A percentile compares a stretch with the other conserved stretches of the same genome.
These are phyloP conservation scores for Iguana delicatissima DNA, from an alignment of 2,797 vertebrate species.

Conservation along the genomic window DNA sequence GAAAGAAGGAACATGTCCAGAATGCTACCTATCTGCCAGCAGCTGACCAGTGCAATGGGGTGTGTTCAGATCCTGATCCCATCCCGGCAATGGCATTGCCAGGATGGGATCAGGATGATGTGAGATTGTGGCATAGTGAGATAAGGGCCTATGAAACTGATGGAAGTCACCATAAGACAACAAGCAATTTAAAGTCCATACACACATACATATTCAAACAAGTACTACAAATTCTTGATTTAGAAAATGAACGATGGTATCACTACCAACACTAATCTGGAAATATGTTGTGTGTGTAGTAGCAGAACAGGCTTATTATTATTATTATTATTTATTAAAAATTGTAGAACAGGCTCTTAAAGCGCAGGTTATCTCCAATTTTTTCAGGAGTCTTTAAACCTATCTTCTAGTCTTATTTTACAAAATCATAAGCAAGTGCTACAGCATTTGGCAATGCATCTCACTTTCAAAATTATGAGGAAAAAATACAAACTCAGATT, in stretches of 20 bases:
- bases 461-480: not conserved
- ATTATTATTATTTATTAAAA: no score
- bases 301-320: not conserved
- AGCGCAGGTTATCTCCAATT: not conserved
- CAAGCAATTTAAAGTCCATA: no score
- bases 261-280: not conserved
- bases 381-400: not conserved
- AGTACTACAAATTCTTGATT: not conserved
- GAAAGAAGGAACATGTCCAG: no score
- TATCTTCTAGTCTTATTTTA: not conserved
- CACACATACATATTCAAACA: not conserved
- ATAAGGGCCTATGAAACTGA: no score
- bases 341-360: not conserved
- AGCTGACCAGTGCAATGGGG: no score
- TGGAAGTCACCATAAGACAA: no score
- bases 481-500: not conserved
- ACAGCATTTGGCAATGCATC: not conserved
- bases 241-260: not conserved
- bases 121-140: no score
- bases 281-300: not conserved
- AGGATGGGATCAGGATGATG: no score
- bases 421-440: not conserved
- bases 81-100: no score
- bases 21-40: no score
- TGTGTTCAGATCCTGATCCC: no score